Evolutionary conservation across 1,140 invertebrate genomes (phyloP), one percentile per base, ranked within the genome.

Genomic region (Lepidurus apus): DNA sequence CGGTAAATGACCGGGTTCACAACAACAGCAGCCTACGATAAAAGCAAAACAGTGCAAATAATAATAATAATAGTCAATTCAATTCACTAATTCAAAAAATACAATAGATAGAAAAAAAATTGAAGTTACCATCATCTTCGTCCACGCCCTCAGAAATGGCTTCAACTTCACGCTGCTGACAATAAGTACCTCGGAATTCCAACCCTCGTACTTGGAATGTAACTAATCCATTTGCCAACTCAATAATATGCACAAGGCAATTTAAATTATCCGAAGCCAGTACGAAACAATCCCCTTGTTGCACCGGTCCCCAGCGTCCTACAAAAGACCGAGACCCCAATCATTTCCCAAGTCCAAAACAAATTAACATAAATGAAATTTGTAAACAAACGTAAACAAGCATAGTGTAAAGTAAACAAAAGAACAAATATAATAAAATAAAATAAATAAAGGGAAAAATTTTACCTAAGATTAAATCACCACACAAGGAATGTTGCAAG

Each of bases 161-260:
- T 87, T 98, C 96, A 8, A 98, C 95, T 85, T 97, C 95, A 79
- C 95, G 86, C 85, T 99, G 98, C 85, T 99, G 98, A 86, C 98
- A 99, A 85, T 99, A 99, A 1, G 98, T 99, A 80, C 96, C 98
- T 78, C 97, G 87, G 86, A 99, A 99, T 86, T 99, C 98, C 5
- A 99, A 86, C 6, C 98, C 98, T 80, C 98, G 88, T 84, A 99
- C 89, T 88, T 99, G 98, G 87, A 99, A 99, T 0, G 98, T 99
- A 6, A 98, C 95, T 47, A 99, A 87, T 1, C 98, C 97, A 85
- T 99, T 99, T n/a, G 96, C 98, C 82, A 98, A 87, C 87, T 99
- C 98, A 74, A 99, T 93, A 74, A 99, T 93, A 84, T 99, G 98
- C 1, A 99, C 96, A 42, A 99, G 86, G 84, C 97, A 99, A 86